Percentiles rank a stretch among this genome's conserved stretches.
Evolutionary conservation across 1,140 invertebrate genomes (phyloP).

Genomic region (Drosophila takahashii): DNA sequence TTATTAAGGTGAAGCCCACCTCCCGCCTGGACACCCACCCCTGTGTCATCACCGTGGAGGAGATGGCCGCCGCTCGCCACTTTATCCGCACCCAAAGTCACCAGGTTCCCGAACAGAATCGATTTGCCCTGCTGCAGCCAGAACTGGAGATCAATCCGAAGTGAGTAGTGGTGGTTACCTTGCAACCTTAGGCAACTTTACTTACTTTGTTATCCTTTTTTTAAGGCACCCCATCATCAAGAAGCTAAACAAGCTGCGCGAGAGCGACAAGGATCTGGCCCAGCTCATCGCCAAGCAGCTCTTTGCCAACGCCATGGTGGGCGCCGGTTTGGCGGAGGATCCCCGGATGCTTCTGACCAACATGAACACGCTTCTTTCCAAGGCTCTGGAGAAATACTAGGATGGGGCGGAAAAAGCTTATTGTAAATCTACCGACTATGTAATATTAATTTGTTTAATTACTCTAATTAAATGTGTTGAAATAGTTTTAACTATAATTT

Average conservation of each 20-base stretch:
- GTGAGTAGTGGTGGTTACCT: conserved; percentile 85
- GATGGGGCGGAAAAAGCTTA: background rate
- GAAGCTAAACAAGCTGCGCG: conserved; percentile 92
- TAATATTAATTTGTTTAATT: conserved; percentile 9
- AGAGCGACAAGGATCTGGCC: conserved; percentile 91
- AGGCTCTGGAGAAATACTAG: conserved; percentile 93
- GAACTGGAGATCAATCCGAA: conserved; percentile 97
- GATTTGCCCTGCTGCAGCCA: conserved; percentile 94
- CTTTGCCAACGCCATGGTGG: conserved; percentile 97
- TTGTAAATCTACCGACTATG: conserved; percentile 14
- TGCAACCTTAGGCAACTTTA: background rate
- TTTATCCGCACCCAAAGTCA: conserved; percentile 96
- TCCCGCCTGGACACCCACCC: conserved; percentile 94
- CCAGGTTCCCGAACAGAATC: conserved; percentile 93
- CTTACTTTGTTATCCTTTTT: background rate
- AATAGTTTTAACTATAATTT: conserved; percentile 22
- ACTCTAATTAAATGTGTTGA: conserved; percentile 10
- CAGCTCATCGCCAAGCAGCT: conserved; percentile 95
- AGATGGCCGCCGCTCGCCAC: conserved; percentile 98
- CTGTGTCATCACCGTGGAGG: conserved; percentile 96
- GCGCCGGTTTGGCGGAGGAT: conserved; percentile 97
- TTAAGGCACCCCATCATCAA: conserved; percentile 95
- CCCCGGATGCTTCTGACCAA: conserved; percentile 92
- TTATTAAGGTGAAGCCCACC: conserved; percentile 92
- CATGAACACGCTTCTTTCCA: conserved; percentile 94